Conservation (phyloP, 2,888 invertebrate genomes). For the Calameuta pallipes region DNA sequence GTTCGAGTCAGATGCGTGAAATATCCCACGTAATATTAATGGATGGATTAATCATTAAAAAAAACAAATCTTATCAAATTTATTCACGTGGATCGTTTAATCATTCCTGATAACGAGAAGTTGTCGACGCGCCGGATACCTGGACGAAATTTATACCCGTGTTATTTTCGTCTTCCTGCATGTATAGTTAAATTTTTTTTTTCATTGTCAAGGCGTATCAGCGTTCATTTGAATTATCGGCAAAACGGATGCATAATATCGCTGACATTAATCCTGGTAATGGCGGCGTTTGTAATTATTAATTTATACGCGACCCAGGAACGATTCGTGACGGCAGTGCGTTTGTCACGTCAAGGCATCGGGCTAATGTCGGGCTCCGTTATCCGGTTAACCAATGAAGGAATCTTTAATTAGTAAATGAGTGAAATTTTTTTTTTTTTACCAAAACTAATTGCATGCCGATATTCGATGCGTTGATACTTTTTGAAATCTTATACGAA, state of each 20-base stretch:
- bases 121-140: background rate
- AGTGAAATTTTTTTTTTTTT: background rate
- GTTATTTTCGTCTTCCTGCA: background rate
- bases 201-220: conserved; percentile 28
- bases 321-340: conserved; percentile 47
- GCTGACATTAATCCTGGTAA: conserved; percentile 55
- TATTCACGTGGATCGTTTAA: background rate
- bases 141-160: background rate
- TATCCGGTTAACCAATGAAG: background rate
- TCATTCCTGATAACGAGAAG: background rate
- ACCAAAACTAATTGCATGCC: background rate
- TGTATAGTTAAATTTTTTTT: background rate
- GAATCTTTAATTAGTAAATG: conserved; percentile 3
- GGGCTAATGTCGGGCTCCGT: background rate
- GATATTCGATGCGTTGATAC: background rate
- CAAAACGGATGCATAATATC: conserved; percentile 48
- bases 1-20: background rate
- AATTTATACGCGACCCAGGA: conserved; percentile 54
- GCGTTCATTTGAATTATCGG: conserved; percentile 42
- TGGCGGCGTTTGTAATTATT: conserved; percentile 53
- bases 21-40: background rate
- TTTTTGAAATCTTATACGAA: background rate
- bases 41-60: background rate
- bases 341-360: conserved; percentile 39
- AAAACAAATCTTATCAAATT: background rate